These are phyloP conservation scores for Acanthiza pusilla DNA, from an alignment of 2,797 vertebrate species.

Conservation along the genomic window DNA sequence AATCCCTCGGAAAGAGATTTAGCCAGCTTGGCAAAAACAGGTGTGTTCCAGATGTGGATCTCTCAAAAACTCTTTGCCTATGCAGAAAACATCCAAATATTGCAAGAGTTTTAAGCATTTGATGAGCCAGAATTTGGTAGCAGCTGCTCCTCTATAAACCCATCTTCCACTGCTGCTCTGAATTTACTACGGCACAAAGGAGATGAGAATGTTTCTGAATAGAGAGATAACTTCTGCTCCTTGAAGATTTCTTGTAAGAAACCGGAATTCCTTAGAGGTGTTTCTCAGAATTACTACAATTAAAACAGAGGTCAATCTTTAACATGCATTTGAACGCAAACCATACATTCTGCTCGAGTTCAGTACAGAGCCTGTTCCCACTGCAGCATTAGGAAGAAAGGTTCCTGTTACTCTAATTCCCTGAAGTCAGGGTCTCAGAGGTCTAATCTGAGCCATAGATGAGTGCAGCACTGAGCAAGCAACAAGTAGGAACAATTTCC, in stretches of 20 bases:
- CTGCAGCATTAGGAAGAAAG: background rate
- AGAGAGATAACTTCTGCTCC: background rate
- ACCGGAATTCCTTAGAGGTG: background rate
- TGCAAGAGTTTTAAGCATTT: background rate
- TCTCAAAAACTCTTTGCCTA: slow-evolving; percentile 25
- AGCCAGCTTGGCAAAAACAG: slow-evolving; percentile 40
- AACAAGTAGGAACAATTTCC: background rate
- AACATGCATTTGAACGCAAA: background rate
- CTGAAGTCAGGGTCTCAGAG: background rate
- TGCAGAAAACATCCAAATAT: background rate
- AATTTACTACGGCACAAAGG: background rate
- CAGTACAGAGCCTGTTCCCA: background rate
- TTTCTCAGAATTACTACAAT: background rate
- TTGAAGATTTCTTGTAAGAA: background rate
- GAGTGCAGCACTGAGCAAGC: background rate
- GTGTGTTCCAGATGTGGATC: slow-evolving; percentile 17
- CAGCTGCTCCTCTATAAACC: background rate
- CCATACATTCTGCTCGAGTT: background rate
- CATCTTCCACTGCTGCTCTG: background rate
- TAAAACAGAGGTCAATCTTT: background rate
- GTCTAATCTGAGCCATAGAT: background rate
- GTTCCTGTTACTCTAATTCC: background rate
- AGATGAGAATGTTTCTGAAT: background rate
- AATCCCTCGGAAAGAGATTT: background rate
- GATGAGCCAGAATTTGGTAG: background rate